Evolutionary conservation across 2,888 invertebrate species (phyloP).

Genomic region (Caenorhabditis sinica): DNA sequence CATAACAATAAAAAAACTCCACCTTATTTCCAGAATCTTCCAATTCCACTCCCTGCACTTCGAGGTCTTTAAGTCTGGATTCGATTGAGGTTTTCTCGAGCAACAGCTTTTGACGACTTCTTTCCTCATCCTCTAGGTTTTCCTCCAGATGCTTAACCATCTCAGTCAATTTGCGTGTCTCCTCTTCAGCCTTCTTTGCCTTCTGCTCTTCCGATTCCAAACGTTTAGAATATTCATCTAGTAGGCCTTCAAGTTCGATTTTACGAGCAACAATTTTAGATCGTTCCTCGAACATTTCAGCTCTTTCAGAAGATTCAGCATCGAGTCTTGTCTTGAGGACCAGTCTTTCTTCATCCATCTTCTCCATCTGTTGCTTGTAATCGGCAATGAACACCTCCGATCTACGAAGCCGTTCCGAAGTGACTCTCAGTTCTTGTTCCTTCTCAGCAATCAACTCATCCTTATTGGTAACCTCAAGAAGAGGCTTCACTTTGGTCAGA

Average conservation of each 20-base stretch:
- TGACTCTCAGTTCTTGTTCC: constrained; percentile 92
- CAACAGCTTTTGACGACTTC: constrained; percentile 95
- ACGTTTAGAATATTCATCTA: constrained; percentile 52
- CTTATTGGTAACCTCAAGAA: constrained; percentile 96
- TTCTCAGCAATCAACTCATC: constrained; percentile 97
- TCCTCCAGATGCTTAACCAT: constrained; percentile 81
- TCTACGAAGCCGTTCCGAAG: constrained; percentile 69
- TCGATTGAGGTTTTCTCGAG: constrained; percentile 97
- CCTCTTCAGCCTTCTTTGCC: constrained; percentile 92
- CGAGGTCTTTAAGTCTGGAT: constrained; percentile 88
- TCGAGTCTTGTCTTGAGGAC: constrained; percentile 89
- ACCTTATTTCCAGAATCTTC: constrained; percentile 65
- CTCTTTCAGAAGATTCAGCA: constrained; percentile 94
- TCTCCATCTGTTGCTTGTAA: constrained; percentile 65
- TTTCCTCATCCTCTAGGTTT: constrained; percentile 95
- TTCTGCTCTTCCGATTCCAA: constrained; percentile 61
- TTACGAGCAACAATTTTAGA: constrained; percentile 52
- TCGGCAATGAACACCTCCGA: constrained; percentile 70
- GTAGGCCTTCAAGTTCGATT: constrained; percentile 51
- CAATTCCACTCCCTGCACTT: constrained; percentile 50
- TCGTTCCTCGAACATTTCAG: constrained; percentile 91
- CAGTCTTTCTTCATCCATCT: constrained; percentile 93
- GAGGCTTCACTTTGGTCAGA: constrained; percentile 96
- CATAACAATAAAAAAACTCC: background rate
- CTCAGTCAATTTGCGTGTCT: constrained; percentile 91